phyloP scores from a whole-genome alignment of 2,113 vertebrate genomes.

The Trichechus manatus region DNA sequence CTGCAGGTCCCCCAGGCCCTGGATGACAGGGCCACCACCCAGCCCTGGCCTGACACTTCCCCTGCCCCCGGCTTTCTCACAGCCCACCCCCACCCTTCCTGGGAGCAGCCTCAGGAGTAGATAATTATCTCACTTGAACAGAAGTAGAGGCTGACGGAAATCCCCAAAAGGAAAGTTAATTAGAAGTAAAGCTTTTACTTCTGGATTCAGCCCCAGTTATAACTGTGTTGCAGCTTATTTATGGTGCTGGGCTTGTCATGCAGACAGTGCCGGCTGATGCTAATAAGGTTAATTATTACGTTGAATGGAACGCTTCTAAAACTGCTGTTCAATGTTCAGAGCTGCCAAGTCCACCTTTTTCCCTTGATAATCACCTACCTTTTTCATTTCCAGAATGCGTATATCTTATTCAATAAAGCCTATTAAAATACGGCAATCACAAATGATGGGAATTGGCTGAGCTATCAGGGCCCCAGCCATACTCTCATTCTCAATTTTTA shows the following conservation, averaged over 20 bases:
- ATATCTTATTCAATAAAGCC: constrained; percentile 52
- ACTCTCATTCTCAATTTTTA: fast-evolving
- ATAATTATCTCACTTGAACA: constrained; percentile 60
- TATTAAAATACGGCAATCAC: not conserved
- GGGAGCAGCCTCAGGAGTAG: not conserved
- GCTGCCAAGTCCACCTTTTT: constrained; percentile 61
- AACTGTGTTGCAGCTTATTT: constrained; percentile 65
- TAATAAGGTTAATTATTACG: constrained; percentile 71
- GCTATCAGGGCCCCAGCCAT: not conserved
- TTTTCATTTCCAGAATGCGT: constrained; percentile 14
- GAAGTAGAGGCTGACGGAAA: constrained; percentile 61
- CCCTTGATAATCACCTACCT: not conserved
- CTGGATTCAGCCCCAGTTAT: constrained; percentile 58
- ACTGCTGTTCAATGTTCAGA: constrained; percentile 63
- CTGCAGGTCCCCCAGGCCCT: too few species aligned
- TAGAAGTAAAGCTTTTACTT: constrained; percentile 78
- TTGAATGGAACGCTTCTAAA: constrained; percentile 55
- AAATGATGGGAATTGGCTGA: not conserved
- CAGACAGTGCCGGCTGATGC: constrained; percentile 64
- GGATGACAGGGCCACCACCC: not conserved
- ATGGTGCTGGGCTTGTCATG: constrained; percentile 57
- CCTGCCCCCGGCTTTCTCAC: not conserved
- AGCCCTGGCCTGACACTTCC: not conserved
- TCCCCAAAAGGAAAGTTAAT: constrained; percentile 76
- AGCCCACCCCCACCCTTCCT: not conserved